phyloP scores from a whole-genome alignment of 1,140 invertebrate species.

The Heliconius hermathena region DNA sequence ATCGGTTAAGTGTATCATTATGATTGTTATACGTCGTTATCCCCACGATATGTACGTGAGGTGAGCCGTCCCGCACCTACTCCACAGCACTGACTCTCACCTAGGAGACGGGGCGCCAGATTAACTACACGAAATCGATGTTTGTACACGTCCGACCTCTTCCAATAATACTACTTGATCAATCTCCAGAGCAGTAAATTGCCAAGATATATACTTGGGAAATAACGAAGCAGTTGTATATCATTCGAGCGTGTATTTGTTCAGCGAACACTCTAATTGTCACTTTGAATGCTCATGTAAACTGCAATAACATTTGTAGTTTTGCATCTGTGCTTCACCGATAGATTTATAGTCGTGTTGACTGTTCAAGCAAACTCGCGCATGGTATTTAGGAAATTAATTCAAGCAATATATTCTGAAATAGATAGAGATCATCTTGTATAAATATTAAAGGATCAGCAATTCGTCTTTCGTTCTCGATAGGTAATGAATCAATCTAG shows the following conservation, averaged over 20 bases:
- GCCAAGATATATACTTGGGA: conserved; percentile 66
- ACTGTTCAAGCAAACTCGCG: conserved; percentile 23
- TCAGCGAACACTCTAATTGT: conserved; percentile 58
- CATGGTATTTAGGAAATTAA: conserved; percentile 42
- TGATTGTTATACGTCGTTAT: conserved; percentile 67
- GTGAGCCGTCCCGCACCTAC: conserved; percentile 46
- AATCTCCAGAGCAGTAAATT: conserved; percentile 71
- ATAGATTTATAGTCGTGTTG: conserved; percentile 38
- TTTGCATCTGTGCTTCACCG: conserved; percentile 37
- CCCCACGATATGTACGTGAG: conserved; percentile 73
- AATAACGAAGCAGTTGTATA: conserved; percentile 69
- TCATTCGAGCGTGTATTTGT: conserved; percentile 61
- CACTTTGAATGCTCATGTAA: conserved; percentile 42
- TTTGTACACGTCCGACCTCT: conserved; percentile 80
- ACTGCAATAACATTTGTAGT: conserved; percentile 38
- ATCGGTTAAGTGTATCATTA: conserved; percentile 54
- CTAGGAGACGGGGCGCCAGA: conserved; percentile 58
- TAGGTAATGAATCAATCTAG: conserved; percentile 76
- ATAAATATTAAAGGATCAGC: conserved; percentile 46
- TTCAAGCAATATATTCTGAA: conserved; percentile 41
- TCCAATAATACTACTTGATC: conserved; percentile 75
- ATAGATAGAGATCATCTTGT: conserved; percentile 35
- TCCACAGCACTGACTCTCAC: conserved; percentile 55
- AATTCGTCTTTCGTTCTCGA: conserved; percentile 57
- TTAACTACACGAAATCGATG: conserved; percentile 78